Evolutionary conservation across 2,113 vertebrate genomes (phyloP).

Genomic region (Psammodynastes pulverulentus): DNA sequence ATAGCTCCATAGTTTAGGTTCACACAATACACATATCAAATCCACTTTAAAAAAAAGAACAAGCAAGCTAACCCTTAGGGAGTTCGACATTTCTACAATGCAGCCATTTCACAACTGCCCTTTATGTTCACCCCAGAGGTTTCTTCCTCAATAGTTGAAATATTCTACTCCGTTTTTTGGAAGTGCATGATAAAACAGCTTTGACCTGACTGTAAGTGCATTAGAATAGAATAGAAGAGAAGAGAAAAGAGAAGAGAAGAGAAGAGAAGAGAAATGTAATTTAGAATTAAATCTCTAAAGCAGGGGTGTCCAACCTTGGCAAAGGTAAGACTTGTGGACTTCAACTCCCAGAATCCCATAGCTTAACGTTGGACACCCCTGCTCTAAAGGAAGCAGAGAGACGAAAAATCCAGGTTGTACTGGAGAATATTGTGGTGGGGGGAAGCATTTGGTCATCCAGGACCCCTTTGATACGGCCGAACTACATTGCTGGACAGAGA

Average conservation of each 20-base stretch:
- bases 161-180: neutral
- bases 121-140: neutral
- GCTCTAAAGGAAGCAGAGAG: neutral
- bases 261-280: no score
- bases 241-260: no score
- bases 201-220: neutral
- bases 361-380: neutral
- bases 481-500: neutral
- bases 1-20: neutral
- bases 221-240: neutral
- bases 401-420: neutral
- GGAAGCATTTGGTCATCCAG: neutral
- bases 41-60: neutral
- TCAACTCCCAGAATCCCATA: neutral
- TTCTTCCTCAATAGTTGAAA: neutral
- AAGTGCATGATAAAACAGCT: neutral
- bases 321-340: neutral
- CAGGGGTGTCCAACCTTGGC: neutral
- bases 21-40: neutral
- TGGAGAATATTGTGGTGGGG: neutral
- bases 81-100: neutral
- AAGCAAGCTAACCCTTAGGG: neutral
- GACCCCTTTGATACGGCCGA: neutral
- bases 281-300: neutral
- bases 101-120: neutral